Conservation (phyloP, 2,113 vertebrate genomes). For the Dasypus novemcinctus region DNA sequence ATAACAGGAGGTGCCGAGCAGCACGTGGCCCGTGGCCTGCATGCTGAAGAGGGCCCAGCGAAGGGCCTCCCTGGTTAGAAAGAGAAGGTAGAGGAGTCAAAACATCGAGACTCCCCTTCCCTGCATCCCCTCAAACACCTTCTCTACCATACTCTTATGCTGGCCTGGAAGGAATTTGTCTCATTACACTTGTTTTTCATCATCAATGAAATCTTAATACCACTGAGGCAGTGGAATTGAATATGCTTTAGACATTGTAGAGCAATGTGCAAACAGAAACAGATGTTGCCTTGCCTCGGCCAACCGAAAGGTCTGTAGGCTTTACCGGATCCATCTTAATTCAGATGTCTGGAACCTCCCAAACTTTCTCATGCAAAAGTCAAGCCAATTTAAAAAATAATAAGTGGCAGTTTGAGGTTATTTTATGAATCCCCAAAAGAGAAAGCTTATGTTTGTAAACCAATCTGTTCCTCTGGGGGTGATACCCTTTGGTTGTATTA, state of each 20-base stretch:
- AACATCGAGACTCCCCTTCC: not conserved
- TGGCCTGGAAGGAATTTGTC: not conserved
- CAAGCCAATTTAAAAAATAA: not conserved
- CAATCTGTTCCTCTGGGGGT: no score
- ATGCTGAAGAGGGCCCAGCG: constrained; percentile 93
- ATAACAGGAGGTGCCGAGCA: constrained; percentile 94
- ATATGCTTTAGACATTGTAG: not conserved
- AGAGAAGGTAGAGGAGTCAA: not conserved
- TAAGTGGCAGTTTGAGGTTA: no score
- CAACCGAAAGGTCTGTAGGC: not conserved
- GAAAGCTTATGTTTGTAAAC: no score
- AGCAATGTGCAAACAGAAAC: not conserved
- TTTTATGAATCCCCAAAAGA: no score
- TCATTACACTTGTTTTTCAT: not conserved
- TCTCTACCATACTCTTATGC: not conserved
- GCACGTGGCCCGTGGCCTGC: constrained; percentile 93
- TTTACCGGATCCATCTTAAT: not conserved
- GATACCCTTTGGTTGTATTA: no score
- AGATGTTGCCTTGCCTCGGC: not conserved
- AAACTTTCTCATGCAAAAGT: not conserved
- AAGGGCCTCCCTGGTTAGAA: constrained; percentile 88
- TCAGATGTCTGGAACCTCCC: not conserved
- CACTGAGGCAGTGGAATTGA: not conserved
- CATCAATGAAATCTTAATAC: not conserved
- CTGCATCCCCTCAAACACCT: not conserved